These are phyloP conservation scores for Osedax fenrisi DNA, from an alignment of 2,888 invertebrate genomes.

Conservation along the genomic window DNA sequence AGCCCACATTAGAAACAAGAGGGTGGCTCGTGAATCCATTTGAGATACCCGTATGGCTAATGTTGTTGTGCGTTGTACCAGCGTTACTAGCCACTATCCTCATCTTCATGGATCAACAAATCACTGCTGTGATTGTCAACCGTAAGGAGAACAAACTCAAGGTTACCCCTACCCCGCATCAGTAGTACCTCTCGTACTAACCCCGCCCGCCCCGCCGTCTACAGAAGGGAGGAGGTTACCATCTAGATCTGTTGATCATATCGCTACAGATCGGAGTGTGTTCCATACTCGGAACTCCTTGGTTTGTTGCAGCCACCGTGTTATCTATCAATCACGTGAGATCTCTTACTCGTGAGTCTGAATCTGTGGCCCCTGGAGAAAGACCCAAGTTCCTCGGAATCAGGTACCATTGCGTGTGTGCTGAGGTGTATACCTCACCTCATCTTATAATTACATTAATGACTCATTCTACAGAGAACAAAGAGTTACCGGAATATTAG, in stretches of 20 bases:
- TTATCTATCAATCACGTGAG: conserved; percentile 93
- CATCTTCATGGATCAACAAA: conserved; percentile 99
- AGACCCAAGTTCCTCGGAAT: conserved; percentile 90
- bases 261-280: conserved; percentile 77
- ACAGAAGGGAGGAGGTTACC: conserved; percentile 86
- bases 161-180: conserved; percentile 38
- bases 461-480: conserved; percentile 53
- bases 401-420: conserved; percentile 51
- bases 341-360: conserved; percentile 83
- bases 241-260: conserved; percentile 79
- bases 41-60: conserved; percentile 65
- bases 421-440: background rate
- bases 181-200: too few species aligned
- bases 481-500: conserved; percentile 78
- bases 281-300: conserved; percentile 74
- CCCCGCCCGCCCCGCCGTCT: too few species aligned
- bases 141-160: conserved; percentile 79
- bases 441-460: background rate
- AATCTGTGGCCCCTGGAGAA: conserved; percentile 91
- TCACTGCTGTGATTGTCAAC: conserved; percentile 94
- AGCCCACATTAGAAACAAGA: conserved; percentile 41
- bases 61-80: conserved; percentile 69
- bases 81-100: conserved; percentile 85
- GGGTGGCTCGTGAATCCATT: conserved; percentile 46
- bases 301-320: conserved; percentile 78